phyloP scores from a whole-genome alignment of 2,113 vertebrate genomes.

The Polypterus bichir region DNA sequence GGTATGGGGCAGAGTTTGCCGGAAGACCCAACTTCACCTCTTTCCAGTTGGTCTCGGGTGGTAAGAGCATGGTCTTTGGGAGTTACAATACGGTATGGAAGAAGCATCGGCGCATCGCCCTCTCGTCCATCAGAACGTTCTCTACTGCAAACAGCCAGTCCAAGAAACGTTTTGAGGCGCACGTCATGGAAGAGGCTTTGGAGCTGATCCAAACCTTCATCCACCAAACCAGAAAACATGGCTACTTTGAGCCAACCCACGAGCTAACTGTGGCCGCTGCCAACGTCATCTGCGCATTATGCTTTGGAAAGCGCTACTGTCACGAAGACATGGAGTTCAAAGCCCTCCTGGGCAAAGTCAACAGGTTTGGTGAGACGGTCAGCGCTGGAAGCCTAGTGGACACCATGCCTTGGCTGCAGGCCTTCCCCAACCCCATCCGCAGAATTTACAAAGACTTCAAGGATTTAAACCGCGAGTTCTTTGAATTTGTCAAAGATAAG shows the following conservation, averaged over 20 bases:
- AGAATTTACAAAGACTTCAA: slow-evolving; percentile 63
- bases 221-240: slow-evolving; percentile 30
- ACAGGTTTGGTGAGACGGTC: slow-evolving; percentile 67
- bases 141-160: slow-evolving; percentile 53
- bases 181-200: slow-evolving; percentile 52
- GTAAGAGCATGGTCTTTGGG: slow-evolving; percentile 59
- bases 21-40: slow-evolving; percentile 69
- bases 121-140: slow-evolving; percentile 57
- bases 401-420: slow-evolving; percentile 72
- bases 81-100: slow-evolving; percentile 62
- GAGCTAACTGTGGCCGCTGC: slow-evolving; percentile 59
- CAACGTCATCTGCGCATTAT: slow-evolving; percentile 67
- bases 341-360: slow-evolving; percentile 42
- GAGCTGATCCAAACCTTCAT: slow-evolving; percentile 53
- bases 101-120: slow-evolving; percentile 54
- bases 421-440: slow-evolving; percentile 70
- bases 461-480: slow-evolving; percentile 58
- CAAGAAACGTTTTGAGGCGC: slow-evolving; percentile 51
- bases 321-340: slow-evolving; percentile 63
- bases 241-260: slow-evolving; percentile 47
- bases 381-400: slow-evolving; percentile 73
- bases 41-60: slow-evolving; percentile 62
- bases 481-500: slow-evolving; percentile 52
- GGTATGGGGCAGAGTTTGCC: slow-evolving; percentile 56
- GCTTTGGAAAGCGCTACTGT: slow-evolving; percentile 65